Evolutionary conservation across 30 jellyfish, hydroid and myxozoan species (phyloP).

Genomic region (Mastigias papua): DNA sequence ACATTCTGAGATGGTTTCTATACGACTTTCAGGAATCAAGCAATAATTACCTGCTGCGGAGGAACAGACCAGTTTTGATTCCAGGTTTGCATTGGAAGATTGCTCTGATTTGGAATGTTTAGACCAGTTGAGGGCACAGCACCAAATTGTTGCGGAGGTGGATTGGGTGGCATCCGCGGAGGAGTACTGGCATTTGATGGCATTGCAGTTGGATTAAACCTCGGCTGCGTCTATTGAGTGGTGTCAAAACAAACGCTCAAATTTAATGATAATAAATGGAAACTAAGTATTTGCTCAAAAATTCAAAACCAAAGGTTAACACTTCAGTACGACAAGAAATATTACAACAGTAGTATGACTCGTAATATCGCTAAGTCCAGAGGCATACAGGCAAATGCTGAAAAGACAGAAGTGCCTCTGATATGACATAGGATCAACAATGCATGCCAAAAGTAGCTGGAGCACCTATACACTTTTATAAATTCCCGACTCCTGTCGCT

Average conservation of each 20-base stretch:
- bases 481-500: no score
- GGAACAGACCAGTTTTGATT: constrained; percentile 35
- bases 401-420: no score
- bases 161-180: constrained; percentile 28
- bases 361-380: no score
- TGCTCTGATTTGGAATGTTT: constrained; percentile 21
- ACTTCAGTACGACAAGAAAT: no score
- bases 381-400: no score
- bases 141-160: constrained; percentile 61
- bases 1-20: background rate
- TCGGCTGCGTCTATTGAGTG: constrained; percentile 33
- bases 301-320: no score
- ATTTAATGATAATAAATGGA: background rate
- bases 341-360: no score
- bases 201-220: constrained; percentile 48
- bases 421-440: no score
- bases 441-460: no score
- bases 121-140: constrained; percentile 21
- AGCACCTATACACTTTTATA: no score
- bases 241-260: background rate
- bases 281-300: no score
- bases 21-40: background rate
- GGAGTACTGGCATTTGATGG: constrained; percentile 38
- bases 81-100: constrained; percentile 35
- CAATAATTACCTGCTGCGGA: constrained; percentile 27